These are phyloP conservation scores for Drosophila testacea DNA, from an alignment of 2,888 invertebrate species.

Conservation along the genomic window DNA sequence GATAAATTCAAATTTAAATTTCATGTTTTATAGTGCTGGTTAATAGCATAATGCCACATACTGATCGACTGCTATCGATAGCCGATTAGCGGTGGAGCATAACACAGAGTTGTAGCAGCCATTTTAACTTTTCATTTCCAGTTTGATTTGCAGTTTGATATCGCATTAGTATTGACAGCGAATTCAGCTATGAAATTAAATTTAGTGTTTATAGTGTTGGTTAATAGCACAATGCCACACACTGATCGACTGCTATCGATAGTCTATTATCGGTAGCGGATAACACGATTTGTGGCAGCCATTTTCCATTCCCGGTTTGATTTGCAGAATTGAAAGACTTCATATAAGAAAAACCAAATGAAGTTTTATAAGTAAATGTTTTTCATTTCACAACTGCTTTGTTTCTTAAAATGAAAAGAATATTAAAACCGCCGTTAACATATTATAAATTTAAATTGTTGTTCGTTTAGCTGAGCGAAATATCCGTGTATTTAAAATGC, in stretches of 20 bases:
- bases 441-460: conserved; percentile 1
- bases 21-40: conserved; percentile 1
- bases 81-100: background rate
- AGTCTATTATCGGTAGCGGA: background rate
- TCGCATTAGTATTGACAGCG: no score
- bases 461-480: background rate
- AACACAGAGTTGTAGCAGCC: background rate
- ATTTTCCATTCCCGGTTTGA: no score
- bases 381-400: no score
- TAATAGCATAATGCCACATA: background rate
- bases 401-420: background rate
- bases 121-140: background rate
- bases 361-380: no score
- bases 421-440: no score
- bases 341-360: no score
- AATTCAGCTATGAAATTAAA: no score
- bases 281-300: no score
- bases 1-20: conserved; percentile 10
- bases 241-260: conserved; percentile 4
- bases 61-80: background rate
- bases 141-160: background rate
- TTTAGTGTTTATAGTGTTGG: background rate
- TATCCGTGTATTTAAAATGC: background rate
- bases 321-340: no score
- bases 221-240: background rate